Conservation (phyloP, 64 coral and sea anemone species). For the Pocillopora damicornis region DNA sequence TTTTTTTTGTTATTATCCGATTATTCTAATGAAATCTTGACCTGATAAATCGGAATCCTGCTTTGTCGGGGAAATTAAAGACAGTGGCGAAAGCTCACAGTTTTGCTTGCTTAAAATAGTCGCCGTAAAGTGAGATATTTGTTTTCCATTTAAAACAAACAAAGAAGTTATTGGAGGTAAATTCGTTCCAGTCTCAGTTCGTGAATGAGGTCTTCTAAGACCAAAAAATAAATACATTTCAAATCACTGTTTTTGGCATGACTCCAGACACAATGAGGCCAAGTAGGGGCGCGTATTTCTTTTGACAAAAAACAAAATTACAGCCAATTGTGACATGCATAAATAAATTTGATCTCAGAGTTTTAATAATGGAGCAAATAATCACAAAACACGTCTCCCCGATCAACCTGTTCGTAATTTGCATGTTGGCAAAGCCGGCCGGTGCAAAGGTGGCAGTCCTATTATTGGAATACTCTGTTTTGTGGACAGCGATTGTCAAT, state of each 20-base stretch:
- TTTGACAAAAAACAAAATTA: background rate
- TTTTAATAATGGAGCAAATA: constrained; percentile 9
- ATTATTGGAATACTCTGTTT: background rate
- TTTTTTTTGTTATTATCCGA: background rate
- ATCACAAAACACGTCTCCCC: background rate
- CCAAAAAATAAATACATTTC: background rate
- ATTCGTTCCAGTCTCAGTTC: background rate
- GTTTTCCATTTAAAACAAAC: background rate
- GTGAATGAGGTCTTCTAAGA: background rate
- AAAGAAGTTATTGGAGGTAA: background rate
- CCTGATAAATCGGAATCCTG: background rate
- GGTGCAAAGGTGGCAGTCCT: background rate
- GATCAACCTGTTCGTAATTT: constrained; percentile 6
- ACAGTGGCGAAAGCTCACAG: background rate
- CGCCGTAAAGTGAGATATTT: constrained; percentile 13
- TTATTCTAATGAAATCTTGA: too few relatives aligned
- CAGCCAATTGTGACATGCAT: background rate
- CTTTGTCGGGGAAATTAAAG: background rate
- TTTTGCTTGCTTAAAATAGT: background rate
- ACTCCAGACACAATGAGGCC: background rate
- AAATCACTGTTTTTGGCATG: background rate
- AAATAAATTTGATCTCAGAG: background rate
- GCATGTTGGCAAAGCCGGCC: background rate
- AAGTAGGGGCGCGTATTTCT: background rate
- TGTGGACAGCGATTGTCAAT: background rate